phyloP scores from a whole-genome alignment of 1,140 invertebrate species.

The Drosophila sp. region DNA sequence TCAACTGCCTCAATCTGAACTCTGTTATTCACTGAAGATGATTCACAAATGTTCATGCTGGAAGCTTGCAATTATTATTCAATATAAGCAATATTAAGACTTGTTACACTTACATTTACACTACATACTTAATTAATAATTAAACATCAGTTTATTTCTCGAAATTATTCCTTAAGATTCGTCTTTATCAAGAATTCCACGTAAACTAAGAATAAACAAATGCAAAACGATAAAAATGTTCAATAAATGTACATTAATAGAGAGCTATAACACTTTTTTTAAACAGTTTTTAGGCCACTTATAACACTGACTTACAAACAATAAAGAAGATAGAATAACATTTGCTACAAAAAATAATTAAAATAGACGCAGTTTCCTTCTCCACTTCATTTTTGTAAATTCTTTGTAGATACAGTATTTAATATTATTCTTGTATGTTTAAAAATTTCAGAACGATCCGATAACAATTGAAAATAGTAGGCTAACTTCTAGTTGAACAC shows the following conservation, averaged over 20 bases:
- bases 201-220: constrained; percentile 1
- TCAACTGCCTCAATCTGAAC: constrained; percentile 17
- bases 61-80: constrained; percentile 3
- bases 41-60: constrained; percentile 24
- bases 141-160: constrained; percentile 12
- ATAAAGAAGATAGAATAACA: too few species aligned
- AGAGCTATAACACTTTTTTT: background rate
- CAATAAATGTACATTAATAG: constrained; percentile 7
- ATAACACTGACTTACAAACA: too few species aligned
- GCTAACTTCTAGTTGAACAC: background rate
- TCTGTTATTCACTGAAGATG: constrained; percentile 11
- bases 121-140: constrained; percentile 24
- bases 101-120: constrained; percentile 43
- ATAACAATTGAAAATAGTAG: too few species aligned
- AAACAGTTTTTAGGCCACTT: too few species aligned
- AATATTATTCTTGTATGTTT: too few species aligned
- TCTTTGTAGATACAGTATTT: too few species aligned
- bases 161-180: constrained; percentile 15
- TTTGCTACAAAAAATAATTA: too few species aligned
- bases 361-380: too few species aligned
- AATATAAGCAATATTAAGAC: constrained; percentile 40
- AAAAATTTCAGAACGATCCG: too few species aligned
- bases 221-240: background rate
- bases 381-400: too few species aligned
- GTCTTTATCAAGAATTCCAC: constrained; percentile 7